Percentiles rank a stretch among this genome's conserved stretches.
Conservation (phyloP, 2,113 vertebrate species). For the Stercorarius parasiticus region DNA sequence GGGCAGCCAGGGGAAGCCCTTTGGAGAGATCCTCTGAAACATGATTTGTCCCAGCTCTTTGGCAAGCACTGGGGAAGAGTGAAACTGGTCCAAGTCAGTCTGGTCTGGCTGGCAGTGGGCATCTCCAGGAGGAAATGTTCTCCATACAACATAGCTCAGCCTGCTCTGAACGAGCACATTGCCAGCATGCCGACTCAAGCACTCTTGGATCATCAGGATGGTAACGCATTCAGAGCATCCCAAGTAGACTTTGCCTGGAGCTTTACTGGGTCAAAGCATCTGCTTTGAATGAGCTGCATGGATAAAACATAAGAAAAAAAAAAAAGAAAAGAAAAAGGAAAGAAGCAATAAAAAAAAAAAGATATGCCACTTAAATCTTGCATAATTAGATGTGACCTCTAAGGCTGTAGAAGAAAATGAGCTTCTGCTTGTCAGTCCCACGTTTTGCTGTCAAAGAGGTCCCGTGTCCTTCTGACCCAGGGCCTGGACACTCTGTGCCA, state of each 20-base stretch:
- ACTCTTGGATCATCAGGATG: background rate
- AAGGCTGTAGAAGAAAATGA: background rate
- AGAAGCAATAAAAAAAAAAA: background rate
- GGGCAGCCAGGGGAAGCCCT: background rate
- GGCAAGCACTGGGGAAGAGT: background rate
- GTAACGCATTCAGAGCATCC: background rate
- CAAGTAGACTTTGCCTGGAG: background rate
- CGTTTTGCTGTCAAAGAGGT: background rate
- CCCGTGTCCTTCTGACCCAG: background rate
- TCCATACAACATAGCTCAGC: background rate
- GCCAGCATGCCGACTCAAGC: background rate
- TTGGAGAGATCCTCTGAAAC: background rate
- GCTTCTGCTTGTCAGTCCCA: background rate
- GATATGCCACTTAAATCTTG: background rate
- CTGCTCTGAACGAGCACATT: rapidly evolving
- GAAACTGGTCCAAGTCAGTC: background rate
- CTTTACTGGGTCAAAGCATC: background rate
- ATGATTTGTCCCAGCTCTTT: background rate
- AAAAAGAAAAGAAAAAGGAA: background rate
- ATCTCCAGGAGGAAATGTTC: background rate
- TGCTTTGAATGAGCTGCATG: background rate
- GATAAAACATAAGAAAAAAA: background rate
- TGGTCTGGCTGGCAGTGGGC: background rate
- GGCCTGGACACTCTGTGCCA: background rate
- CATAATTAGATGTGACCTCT: background rate